Percentiles rank a stretch among this genome's conserved stretches.
phyloP scores from a whole-genome alignment of 2,797 vertebrate species.

The Tamandua tetradactyla region DNA sequence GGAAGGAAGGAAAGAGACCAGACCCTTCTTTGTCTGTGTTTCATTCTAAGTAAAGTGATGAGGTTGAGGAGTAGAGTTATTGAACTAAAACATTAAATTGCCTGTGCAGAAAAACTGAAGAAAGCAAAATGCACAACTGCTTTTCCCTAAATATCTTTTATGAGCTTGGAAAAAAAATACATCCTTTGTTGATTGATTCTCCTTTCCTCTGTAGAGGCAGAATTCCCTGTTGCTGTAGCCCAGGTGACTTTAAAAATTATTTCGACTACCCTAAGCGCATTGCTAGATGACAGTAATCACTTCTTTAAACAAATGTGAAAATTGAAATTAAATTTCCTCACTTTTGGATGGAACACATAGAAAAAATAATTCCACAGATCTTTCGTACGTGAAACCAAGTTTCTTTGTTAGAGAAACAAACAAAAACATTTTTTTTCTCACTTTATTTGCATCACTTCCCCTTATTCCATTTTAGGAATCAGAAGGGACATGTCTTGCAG shows the following conservation, averaged over 20 bases:
- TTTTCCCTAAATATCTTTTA: slow-evolving; percentile 26
- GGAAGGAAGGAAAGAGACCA: background rate
- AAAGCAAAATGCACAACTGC: background rate
- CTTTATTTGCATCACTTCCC: slow-evolving; percentile 3
- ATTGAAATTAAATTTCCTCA: slow-evolving; percentile 35
- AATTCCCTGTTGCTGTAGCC: background rate
- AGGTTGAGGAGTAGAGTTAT: background rate
- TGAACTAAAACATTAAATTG: background rate
- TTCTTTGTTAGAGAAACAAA: slow-evolving; percentile 49
- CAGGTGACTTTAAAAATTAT: background rate
- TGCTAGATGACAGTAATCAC: background rate
- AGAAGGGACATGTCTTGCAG: slow-evolving; percentile 45
- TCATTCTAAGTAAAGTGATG: background rate
- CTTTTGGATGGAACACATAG: background rate
- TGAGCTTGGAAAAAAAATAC: background rate
- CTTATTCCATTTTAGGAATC: slow-evolving; percentile 69
- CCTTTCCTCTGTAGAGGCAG: background rate
- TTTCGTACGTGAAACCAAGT: background rate
- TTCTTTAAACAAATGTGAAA: background rate
- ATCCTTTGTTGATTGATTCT: slow-evolving; percentile 10
- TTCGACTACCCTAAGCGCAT: background rate
- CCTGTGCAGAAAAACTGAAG: slow-evolving; percentile 24
- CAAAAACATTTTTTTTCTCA: background rate
- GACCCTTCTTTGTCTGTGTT: background rate
- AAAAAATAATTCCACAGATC: slow-evolving; percentile 28